Base-by-base conservation (phyloP, 1,140 invertebrate species). In the Drosophila pectinifera region DNA sequence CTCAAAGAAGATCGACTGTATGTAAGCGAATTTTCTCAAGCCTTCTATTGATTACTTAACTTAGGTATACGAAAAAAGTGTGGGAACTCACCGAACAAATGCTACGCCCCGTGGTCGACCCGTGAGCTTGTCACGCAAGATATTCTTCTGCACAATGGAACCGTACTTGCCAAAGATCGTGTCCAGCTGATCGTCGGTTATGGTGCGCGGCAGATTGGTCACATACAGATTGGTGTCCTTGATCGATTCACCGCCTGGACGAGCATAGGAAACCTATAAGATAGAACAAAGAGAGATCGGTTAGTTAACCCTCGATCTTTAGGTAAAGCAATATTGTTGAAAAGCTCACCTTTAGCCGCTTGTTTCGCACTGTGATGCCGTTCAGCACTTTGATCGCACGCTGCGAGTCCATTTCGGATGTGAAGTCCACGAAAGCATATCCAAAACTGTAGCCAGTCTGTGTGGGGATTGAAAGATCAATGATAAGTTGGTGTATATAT, bases 201-300 rank as follows among this genome's bases (percentile, higher is more conserved):
- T 95, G 78, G 96, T 95, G 90, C 96, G 95, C 36, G 98, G 98
- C 69, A 99, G 93, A 94, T 98, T 98, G 59, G 97, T 96, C 54
- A 99, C 95, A 93, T 98, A 99, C 36, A 99, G 93, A 93, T 99
- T 99, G 13, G 98, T 98, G 92, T 98, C 97, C 92, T 98, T 99
- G 73, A 98, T 98, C 61, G 97, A 96, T 70, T 98, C 97, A 16
- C 97, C 96, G 42, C 96, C 96, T 4, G 97, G 97, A 75, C 98
- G 93, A 16, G 98, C 97, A 93, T 97, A 98, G 20, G 98, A 98
- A 26, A 98, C 98, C 94, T 96, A 18, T 1, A 4, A 14, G 20
- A 31, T 0, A 7, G 13, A 14, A 0, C 22, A 7, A 20, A 4
- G 7, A 34, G 11, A 53, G 7, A n/a, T 11, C 7, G 7, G 14